Evolutionary conservation across 2,113 vertebrate species (phyloP).

Genomic region (Hylia prasina): DNA sequence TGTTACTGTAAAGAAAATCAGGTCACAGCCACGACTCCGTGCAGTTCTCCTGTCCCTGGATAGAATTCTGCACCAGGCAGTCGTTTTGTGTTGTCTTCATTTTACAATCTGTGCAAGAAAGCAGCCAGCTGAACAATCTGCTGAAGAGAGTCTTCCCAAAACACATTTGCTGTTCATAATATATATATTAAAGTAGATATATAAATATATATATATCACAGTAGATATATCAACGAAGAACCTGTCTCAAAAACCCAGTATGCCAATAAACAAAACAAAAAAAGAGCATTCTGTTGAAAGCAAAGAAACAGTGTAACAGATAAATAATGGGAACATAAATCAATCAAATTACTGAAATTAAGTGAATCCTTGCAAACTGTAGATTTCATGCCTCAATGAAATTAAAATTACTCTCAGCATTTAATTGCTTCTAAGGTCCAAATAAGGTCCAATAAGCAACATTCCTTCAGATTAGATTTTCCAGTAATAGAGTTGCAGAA

Average conservation of each 20-base stretch:
- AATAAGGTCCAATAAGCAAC: not conserved
- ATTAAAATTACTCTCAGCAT: not conserved
- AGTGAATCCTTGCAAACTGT: not conserved
- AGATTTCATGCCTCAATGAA: not conserved
- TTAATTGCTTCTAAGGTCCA: not conserved
- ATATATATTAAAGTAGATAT: not conserved
- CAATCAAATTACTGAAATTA: not conserved
- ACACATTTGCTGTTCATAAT: not conserved
- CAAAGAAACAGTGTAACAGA: not conserved
- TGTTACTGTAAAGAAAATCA: not conserved
- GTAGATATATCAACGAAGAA: not conserved
- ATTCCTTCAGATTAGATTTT: not conserved
- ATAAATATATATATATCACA: not conserved
- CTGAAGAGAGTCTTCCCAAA: not conserved
- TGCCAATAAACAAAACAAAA: not conserved
- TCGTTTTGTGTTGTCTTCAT: not conserved
- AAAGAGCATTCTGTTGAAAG: not conserved
- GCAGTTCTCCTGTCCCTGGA: not conserved
- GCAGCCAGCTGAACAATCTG: not conserved
- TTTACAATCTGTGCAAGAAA: not conserved
- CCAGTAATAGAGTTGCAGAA: not conserved
- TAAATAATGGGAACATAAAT: not conserved
- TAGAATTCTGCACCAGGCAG: not conserved
- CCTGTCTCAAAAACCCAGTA: not conserved
- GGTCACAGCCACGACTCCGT: not conserved